These are phyloP conservation scores for Zygogramma bicolorata DNA, from an alignment of 2,888 invertebrate species.

Conservation along the genomic window DNA sequence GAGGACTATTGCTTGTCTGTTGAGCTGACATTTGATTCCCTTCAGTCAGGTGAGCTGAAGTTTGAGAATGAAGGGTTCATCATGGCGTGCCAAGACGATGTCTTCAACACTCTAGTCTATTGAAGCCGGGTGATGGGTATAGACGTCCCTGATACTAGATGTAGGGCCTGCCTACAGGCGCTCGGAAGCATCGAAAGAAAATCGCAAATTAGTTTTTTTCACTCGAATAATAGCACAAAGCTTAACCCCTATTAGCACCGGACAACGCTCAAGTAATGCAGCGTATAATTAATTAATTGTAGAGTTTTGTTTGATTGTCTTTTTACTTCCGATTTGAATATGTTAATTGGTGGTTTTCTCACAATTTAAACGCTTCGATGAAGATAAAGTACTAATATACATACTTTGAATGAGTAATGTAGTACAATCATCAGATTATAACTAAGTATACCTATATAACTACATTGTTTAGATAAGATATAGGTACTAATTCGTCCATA, in stretches of 20 bases:
- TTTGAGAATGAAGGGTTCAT: too few relatives aligned
- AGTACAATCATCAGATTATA: not conserved
- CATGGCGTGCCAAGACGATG: too few relatives aligned
- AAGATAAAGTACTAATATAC: not conserved
- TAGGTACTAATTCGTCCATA: not conserved
- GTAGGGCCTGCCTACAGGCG: too few relatives aligned
- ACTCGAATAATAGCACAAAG: too few relatives aligned
- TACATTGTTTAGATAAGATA: not conserved
- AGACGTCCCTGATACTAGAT: too few relatives aligned
- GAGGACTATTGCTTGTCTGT: too few relatives aligned
- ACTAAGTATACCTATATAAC: not conserved
- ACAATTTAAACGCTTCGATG: not conserved
- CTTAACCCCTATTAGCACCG: not conserved
- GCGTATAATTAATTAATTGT: constrained; percentile 4
- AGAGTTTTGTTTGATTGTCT: not conserved
- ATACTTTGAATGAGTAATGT: not conserved
- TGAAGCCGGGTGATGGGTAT: too few relatives aligned
- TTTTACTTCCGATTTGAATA: constrained; percentile 4
- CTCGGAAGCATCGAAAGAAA: too few relatives aligned
- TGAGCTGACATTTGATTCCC: too few relatives aligned
- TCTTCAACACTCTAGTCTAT: too few relatives aligned
- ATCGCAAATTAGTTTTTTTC: too few relatives aligned
- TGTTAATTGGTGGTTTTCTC: not conserved
- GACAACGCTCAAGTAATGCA: not conserved
- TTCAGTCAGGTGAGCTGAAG: too few relatives aligned